Evolutionary conservation across 2,797 vertebrate genomes (phyloP), one percentile per base, ranked within the genome.

Genomic region (Enteromius trimaculatus): DNA sequence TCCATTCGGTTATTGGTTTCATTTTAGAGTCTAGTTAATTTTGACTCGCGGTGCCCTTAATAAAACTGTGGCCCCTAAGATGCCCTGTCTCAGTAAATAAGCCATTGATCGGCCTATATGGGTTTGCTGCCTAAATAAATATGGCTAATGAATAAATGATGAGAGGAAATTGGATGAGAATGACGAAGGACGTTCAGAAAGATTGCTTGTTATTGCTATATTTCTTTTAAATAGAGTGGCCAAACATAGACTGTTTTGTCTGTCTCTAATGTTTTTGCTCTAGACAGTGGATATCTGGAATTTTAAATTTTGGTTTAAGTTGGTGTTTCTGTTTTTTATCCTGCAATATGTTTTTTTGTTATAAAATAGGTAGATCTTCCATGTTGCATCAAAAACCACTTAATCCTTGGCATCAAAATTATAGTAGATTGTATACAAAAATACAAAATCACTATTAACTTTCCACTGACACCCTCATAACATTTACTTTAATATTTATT

Each of bases 91-190:
- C 71, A 64, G 80, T 88, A 94, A 94, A 94, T 94, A 93, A 92
- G 89, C 89, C 92, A 93, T 93, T 91, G 92, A 93, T 94, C 90
- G n/a, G 55, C 90, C 78, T 72, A 82, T 87, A 82, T 85, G 84
- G 82, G 70, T 85, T 84, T 85, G 86, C 86, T 80, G 87, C 85
- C 89, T 90, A 88, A 89, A 93, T 93, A 93, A 93, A 93, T 93
- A 92, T 90, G 88, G 91, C 88, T 90, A 88, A 90, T 94, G 91
- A 93, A 95, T 95, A 91, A 93, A 87, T 93, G 91, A 94, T 92
- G 88, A 94, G 87, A 86, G 85, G 91, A 89, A 93, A 92, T 92
- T 84, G 90, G 90, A 90, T 92, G 80, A 84, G 90, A 87, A 86
- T 83, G 80, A 83, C 72, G 65, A 82, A 88, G 80, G 75, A 3